These are phyloP conservation scores for Sebastiscus tertius DNA, from an alignment of 2,797 vertebrate genomes.

Conservation along the genomic window DNA sequence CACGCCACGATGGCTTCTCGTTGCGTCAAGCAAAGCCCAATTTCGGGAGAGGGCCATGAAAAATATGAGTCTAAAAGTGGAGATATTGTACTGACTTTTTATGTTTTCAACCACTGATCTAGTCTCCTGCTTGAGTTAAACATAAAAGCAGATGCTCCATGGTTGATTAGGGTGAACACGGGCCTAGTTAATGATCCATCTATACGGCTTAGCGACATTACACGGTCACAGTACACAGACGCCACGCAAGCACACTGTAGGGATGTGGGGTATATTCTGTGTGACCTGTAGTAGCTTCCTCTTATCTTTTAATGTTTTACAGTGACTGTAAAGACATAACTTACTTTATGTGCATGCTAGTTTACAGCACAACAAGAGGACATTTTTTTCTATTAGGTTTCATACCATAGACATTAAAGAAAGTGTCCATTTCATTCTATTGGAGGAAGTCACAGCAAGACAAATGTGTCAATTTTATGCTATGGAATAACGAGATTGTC, in stretches of 20 bases:
- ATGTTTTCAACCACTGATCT: neutral
- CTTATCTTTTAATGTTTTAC: neutral
- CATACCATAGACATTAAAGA: neutral
- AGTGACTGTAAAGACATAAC: neutral
- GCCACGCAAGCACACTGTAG: neutral
- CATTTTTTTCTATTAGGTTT: neutral
- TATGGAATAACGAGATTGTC: neutral
- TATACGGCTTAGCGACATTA: conserved; percentile 6
- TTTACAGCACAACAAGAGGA: neutral
- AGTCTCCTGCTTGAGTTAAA: neutral
- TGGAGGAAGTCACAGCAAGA: neutral
- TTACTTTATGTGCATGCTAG: neutral
- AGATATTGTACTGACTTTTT: neutral
- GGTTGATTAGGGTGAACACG: neutral
- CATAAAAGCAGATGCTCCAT: conserved; percentile 3
- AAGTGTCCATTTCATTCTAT: neutral
- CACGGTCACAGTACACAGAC: neutral
- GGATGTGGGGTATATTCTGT: neutral
- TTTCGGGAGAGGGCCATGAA: too few species aligned
- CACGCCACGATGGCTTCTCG: rapidly evolving
- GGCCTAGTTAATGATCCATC: conserved; percentile 50
- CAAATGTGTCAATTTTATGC: neutral
- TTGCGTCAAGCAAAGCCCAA: too few species aligned
- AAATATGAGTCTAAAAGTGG: neutral
- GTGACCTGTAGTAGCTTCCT: neutral